These are phyloP conservation scores for Murina feae DNA, from an alignment of 2,113 vertebrate genomes.

Conservation along the genomic window DNA sequence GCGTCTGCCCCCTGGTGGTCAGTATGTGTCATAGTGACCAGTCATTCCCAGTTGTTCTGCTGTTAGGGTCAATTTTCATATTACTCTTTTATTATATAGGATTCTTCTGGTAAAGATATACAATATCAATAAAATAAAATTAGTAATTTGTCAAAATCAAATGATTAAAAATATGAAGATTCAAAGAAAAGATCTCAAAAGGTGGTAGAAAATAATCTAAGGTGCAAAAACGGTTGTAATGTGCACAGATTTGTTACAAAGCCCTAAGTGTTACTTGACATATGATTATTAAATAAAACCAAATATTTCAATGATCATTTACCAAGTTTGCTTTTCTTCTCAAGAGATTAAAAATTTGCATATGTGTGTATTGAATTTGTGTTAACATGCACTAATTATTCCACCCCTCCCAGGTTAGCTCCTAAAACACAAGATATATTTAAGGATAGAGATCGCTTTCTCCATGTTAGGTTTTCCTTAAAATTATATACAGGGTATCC, in stretches of 20 bases:
- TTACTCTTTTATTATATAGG: no score
- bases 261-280: neutral
- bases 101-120: neutral
- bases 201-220: neutral
- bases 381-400: neutral
- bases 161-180: neutral
- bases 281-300: neutral
- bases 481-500: neutral
- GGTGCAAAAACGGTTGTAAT: neutral
- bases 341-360: neutral
- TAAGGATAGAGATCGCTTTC: neutral
- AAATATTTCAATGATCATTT: neutral
- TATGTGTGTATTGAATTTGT: neutral
- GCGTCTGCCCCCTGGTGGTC: no score
- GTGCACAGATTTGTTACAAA: neutral
- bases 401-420: neutral
- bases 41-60: no score
- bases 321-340: neutral
- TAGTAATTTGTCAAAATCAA: slow-evolving; percentile 15
- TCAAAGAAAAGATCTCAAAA: neutral
- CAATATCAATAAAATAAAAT: neutral
- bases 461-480: neutral
- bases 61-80: no score
- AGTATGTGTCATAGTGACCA: no score
- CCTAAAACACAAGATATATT: neutral